A percentile compares a stretch with the other conserved stretches of the same genome.
phyloP scores from a whole-genome alignment of 2,888 invertebrate species.

The Scelioninae gen. 1 region DNA sequence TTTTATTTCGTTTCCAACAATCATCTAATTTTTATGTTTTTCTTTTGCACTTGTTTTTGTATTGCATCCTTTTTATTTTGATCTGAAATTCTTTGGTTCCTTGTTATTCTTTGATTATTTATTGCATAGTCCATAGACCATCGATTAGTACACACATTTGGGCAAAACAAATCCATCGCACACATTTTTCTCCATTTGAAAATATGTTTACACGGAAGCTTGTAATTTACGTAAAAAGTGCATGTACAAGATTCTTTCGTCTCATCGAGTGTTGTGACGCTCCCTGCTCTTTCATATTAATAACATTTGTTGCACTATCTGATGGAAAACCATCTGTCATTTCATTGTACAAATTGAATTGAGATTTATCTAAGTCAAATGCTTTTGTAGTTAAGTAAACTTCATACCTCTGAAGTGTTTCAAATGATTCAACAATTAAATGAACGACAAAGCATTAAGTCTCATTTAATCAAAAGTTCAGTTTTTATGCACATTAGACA shows the following conservation, averaged over 20 bases:
- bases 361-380: background rate
- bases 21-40: no score
- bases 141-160: background rate
- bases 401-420: background rate
- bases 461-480: no score
- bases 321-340: background rate
- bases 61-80: background rate
- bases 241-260: conserved; percentile 15
- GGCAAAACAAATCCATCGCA: background rate
- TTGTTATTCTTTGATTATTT: conserved; percentile 13
- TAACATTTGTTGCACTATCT: background rate
- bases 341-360: background rate
- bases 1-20: no score
- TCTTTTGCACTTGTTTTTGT: no score
- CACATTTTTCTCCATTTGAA: conserved; percentile 2
- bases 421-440: no score
- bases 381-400: no score
- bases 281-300: background rate
- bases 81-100: background rate
- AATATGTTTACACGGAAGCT: conserved; percentile 28
- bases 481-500: no score
- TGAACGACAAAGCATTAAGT: no score
- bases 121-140: conserved; percentile 16
- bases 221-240: conserved; percentile 9
- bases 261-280: no score